Evolutionary conservation across 2,113 vertebrate species (phyloP), one percentile per base, ranked within the genome.

Genomic region (Anoplopoma fimbria): DNA sequence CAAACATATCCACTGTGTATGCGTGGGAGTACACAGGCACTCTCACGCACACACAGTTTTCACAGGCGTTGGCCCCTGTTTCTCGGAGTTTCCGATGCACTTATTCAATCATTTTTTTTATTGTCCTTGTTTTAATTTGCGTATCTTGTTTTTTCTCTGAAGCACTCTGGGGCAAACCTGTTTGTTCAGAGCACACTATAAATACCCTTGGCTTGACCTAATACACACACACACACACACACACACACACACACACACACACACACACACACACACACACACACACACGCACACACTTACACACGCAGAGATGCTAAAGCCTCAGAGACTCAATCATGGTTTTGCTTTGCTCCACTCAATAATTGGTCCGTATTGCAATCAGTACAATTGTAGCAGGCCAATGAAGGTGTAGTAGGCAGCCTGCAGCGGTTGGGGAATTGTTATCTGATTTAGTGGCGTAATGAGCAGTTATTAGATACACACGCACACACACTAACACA

Each of bases 291-390:
- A 58, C 63, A 45, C 23, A 42, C 29, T 38, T 21, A 45, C 27
- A 69, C 33, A 47, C 68, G 45, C 62, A 64, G 55, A 80, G 21
- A 83, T 7, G 75, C 51, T 25, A 45, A 69, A 57, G 69, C 87
- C 79, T 82, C 63, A 2, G 82, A 84, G 85, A 85, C 55, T 78
- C 79, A 47, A 23, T 85, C 79, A n/a, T 74, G 70, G 57, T 51
- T 88, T 91, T 72, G 83, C 71, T 81, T 82, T 34, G 75, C 63
- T 87, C 78, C 53, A n/a, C n/a, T 85, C 85, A 84, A 83, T 92
- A 93, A 92, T 89, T 92, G 87, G 76, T 88, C 79, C 69, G 61
- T 88, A 85, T 88, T 91, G 86, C 55, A 57, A 93, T 93, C 92
- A 89, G 93, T 92, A 88, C 88, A 87, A 76, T 91, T 88, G 90